phyloP scores from a whole-genome alignment of 30 jellyfish, hydroid and myxozoan genomes.

The Cassiopea xamachana region DNA sequence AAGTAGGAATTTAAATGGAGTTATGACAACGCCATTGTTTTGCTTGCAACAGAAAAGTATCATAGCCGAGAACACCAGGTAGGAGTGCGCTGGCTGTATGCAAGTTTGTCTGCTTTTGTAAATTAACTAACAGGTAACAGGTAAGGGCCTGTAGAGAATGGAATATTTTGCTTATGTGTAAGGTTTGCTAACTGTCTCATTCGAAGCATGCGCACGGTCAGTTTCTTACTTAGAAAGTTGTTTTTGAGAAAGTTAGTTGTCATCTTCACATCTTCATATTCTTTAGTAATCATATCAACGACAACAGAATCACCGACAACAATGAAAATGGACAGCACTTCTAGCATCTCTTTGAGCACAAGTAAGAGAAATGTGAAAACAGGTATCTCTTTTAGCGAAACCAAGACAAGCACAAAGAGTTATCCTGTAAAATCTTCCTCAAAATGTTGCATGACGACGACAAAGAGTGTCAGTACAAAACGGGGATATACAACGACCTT shows the following conservation, averaged over 20 bases:
- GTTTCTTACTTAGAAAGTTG: too few species aligned
- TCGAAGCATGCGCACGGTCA: neutral
- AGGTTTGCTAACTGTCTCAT: too few species aligned
- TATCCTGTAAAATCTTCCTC: neutral
- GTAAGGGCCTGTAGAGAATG: too few species aligned
- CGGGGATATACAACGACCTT: neutral
- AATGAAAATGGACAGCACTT: neutral
- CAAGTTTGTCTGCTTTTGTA: too few species aligned
- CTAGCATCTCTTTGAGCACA: neutral
- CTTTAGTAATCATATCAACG: neutral
- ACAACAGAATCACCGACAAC: neutral
- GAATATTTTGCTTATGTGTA: too few species aligned
- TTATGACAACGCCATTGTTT: too few species aligned
- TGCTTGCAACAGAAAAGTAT: too few species aligned
- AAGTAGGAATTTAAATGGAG: too few species aligned
- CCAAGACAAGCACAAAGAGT: neutral
- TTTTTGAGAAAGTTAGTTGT: neutral
- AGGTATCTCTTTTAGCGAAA: neutral
- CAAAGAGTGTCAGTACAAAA: neutral
- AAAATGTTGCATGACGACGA: neutral
- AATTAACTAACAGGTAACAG: too few species aligned
- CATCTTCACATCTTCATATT: too few species aligned
- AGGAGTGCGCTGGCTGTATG: too few species aligned
- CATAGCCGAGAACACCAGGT: too few species aligned
- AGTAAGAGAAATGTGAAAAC: neutral